Percentiles rank a stretch among this genome's conserved stretches.
phyloP scores from a whole-genome alignment of 2,797 vertebrate species.

The Acrocephalus scirpaceus region DNA sequence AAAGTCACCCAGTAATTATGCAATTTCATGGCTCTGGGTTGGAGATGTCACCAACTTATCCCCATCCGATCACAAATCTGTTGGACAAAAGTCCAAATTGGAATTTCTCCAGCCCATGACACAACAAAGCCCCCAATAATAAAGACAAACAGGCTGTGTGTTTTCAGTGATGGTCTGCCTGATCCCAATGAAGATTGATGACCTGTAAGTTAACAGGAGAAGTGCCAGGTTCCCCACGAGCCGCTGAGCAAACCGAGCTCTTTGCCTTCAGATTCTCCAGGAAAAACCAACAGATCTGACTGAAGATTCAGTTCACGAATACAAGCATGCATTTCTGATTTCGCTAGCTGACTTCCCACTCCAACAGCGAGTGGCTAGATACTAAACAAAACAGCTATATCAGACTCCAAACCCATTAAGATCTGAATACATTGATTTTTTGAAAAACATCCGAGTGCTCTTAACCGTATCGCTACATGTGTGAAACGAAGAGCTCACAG shows the following conservation, averaged over 20 bases:
- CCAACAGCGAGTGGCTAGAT: not conserved
- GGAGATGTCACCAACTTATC: slow-evolving; percentile 16
- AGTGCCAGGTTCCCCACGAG: slow-evolving; percentile 53
- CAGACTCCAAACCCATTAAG: slow-evolving; percentile 48
- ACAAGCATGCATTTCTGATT: slow-evolving; percentile 55
- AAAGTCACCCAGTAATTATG: not conserved
- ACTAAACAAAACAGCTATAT: slow-evolving; percentile 55
- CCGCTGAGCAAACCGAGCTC: slow-evolving; percentile 22
- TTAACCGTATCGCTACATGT: not conserved
- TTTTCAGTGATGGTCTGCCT: slow-evolving; percentile 74
- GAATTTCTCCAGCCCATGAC: slow-evolving; percentile 70
- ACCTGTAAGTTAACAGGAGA: slow-evolving; percentile 65
- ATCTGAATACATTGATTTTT: slow-evolving; percentile 36
- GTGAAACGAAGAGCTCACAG: slow-evolving; percentile 14
- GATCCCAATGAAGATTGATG: slow-evolving; percentile 75
- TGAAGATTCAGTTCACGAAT: slow-evolving; percentile 52
- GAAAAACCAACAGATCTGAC: slow-evolving; percentile 38
- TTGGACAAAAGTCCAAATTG: slow-evolving; percentile 46
- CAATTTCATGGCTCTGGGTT: not conserved
- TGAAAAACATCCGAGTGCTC: not conserved
- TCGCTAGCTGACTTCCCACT: slow-evolving; percentile 40
- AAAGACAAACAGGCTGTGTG: slow-evolving; percentile 76
- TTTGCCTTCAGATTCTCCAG: slow-evolving; percentile 55
- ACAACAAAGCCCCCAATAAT: slow-evolving; percentile 74
- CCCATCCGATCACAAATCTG: not conserved